These are phyloP conservation scores for Eubasilissa regina DNA, from an alignment of 1,140 invertebrate genomes.

Conservation along the genomic window DNA sequence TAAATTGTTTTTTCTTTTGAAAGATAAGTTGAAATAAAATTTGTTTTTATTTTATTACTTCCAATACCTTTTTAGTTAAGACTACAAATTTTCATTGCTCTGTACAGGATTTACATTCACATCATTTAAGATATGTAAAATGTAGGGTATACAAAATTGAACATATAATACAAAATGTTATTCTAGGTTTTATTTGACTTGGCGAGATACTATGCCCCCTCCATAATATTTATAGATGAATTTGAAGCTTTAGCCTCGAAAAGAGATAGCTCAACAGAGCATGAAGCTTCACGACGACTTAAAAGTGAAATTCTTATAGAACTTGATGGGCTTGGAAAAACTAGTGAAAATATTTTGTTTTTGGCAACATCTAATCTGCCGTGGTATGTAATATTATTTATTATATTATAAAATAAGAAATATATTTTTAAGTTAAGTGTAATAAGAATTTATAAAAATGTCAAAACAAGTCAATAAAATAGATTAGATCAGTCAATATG, in stretches of 20 bases:
- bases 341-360: conserved; percentile 81
- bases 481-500: no score
- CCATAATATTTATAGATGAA: conserved; percentile 97
- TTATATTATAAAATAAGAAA: no score
- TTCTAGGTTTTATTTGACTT: conserved; percentile 87
- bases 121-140: background rate
- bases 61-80: no score
- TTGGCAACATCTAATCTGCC: conserved; percentile 93
- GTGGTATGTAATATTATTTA: conserved; percentile 75
- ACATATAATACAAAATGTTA: no score
- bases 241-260: conserved; percentile 90
- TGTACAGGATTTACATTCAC: no score
- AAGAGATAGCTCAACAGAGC: conserved; percentile 81
- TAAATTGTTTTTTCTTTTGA: no score
- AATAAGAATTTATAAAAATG: no score
- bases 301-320: conserved; percentile 94
- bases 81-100: no score
- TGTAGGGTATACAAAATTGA: conserved; percentile 3
- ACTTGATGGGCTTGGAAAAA: conserved; percentile 85
- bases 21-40: no score
- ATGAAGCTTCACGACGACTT: conserved; percentile 92
- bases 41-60: no score
- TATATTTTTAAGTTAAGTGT: no score
- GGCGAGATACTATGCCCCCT: conserved; percentile 92
- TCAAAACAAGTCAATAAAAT: no score